Percentiles rank a stretch among this genome's conserved stretches.
phyloP scores from a whole-genome alignment of 2,888 invertebrate genomes.

The Patella ulyssiponensis region DNA sequence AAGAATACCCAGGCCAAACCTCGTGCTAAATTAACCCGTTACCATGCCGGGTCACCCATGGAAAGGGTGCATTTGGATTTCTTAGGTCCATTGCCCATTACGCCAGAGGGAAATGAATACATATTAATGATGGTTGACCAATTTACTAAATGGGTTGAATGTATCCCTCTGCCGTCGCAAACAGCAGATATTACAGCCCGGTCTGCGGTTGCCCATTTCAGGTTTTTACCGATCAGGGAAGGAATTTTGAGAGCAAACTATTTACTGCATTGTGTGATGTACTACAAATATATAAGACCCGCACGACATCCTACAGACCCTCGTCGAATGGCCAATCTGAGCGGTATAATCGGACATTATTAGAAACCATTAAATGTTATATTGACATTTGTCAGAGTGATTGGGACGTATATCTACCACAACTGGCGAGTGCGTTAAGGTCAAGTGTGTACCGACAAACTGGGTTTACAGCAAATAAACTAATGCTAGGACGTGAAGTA shows the following conservation, averaged over 20 bases:
- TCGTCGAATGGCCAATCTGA: conserved; percentile 14
- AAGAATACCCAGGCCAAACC: neutral
- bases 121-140: neutral
- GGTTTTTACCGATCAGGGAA: too few species aligned
- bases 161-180: neutral
- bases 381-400: conserved; percentile 5
- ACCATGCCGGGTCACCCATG: neutral
- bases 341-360: conserved; percentile 17
- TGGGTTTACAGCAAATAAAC: conserved; percentile 32
- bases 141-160: neutral
- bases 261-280: neutral
- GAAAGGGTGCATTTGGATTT: neutral
- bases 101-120: neutral
- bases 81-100: neutral
- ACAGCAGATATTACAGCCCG: too few species aligned
- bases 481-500: conserved; percentile 36
- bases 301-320: neutral
- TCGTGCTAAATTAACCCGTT: neutral
- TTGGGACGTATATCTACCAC: conserved; percentile 30
- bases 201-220: too few species aligned
- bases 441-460: conserved; percentile 30
- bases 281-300: neutral
- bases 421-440: conserved; percentile 30
- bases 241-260: too few species aligned
- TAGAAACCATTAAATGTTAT: neutral